Conservation (phyloP, 2,888 invertebrate genomes). For the Gymnoscelis rufifasciata region DNA sequence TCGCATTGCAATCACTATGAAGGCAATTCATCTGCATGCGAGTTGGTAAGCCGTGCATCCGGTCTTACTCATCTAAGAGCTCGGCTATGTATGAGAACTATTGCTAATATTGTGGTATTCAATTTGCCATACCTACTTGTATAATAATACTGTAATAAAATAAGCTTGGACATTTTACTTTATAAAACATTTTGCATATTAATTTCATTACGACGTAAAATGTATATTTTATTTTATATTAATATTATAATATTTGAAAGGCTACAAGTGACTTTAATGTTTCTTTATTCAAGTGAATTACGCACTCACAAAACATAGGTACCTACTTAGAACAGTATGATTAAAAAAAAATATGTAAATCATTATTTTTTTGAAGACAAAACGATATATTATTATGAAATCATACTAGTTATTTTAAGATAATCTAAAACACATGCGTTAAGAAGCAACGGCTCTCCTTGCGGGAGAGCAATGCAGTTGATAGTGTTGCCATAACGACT, state of each 20-base stretch:
- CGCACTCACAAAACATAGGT: too few relatives aligned
- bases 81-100: slow-evolving; percentile 53
- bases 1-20: slow-evolving; percentile 68
- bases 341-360: too few relatives aligned
- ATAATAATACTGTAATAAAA: slow-evolving; percentile 7
- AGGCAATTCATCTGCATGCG: slow-evolving; percentile 65
- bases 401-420: slow-evolving; percentile 15
- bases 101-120: slow-evolving; percentile 30
- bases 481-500: slow-evolving; percentile 32
- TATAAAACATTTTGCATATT: too few relatives aligned
- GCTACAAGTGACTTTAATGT: not conserved
- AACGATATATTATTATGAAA: slow-evolving; percentile 3
- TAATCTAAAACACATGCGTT: slow-evolving; percentile 27
- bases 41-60: slow-evolving; percentile 59
- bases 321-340: not conserved
- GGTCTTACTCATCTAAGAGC: slow-evolving; percentile 69
- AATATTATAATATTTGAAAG: too few relatives aligned
- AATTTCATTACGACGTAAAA: too few relatives aligned
- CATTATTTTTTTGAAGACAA: too few relatives aligned
- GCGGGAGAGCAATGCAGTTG: slow-evolving; percentile 58
- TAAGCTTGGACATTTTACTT: too few relatives aligned
- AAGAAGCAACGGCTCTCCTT: slow-evolving; percentile 41
- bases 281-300: too few relatives aligned
- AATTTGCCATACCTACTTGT: slow-evolving; percentile 41
- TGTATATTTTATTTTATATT: too few relatives aligned